A percentile compares a stretch with the other conserved stretches of the same genome.
These are phyloP conservation scores for Drosophila repleta DNA, from an alignment of 1,140 invertebrate genomes.

Conservation along the genomic window DNA sequence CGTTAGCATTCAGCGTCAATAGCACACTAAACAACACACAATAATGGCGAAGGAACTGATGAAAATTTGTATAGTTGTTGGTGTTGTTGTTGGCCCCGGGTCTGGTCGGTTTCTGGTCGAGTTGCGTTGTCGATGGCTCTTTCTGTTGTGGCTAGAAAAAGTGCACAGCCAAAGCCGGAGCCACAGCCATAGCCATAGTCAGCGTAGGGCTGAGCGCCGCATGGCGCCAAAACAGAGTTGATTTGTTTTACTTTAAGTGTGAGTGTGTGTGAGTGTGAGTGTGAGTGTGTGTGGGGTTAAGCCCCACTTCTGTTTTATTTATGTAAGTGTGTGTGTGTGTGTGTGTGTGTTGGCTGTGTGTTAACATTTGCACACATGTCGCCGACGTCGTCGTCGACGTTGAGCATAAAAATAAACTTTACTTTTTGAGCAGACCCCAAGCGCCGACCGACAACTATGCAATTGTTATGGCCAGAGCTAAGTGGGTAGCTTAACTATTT, in stretches of 20 bases:
- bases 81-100: constrained; percentile 35
- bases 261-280: constrained; percentile 27
- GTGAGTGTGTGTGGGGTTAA: constrained; percentile 33
- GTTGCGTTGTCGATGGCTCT: constrained; percentile 64
- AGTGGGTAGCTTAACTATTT: constrained; percentile 18
- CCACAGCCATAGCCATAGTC: constrained; percentile 9
- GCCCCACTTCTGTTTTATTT: constrained; percentile 23
- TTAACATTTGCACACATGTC: constrained; percentile 70
- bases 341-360: constrained; percentile 43
- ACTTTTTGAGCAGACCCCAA: constrained; percentile 45
- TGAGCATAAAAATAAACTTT: constrained; percentile 81
- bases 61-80: constrained; percentile 55
- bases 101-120: constrained; percentile 51
- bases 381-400: constrained; percentile 39
- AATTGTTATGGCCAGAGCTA: constrained; percentile 52
- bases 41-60: constrained; percentile 60
- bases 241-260: constrained; percentile 50
- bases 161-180: constrained; percentile 43
- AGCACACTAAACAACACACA: constrained; percentile 75
- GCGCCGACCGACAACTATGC: constrained; percentile 74
- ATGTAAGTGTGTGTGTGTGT: neutral
- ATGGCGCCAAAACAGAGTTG: constrained; percentile 80
- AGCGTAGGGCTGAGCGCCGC: constrained; percentile 46
- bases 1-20: constrained; percentile 73
- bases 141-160: constrained; percentile 55